phyloP scores from a whole-genome alignment of 2,797 vertebrate genomes.

The Spinus olivaceus region DNA sequence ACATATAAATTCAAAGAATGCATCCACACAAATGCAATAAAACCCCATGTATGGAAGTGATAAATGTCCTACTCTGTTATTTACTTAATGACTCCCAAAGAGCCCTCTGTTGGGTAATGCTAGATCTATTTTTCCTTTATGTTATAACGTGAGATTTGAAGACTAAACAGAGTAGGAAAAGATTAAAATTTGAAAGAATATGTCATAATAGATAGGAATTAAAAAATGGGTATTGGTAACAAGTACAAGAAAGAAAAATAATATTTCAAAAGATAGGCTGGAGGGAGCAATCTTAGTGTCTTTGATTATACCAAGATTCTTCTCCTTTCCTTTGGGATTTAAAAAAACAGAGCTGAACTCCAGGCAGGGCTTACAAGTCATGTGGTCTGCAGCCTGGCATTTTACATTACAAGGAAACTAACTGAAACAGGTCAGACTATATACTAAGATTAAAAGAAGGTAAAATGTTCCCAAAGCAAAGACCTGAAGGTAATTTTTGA shows the following conservation, averaged over 20 bases:
- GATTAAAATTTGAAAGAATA: not conserved
- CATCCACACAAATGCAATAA: not conserved
- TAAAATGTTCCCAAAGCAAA: not conserved
- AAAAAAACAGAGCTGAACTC: not conserved
- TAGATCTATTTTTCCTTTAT: not conserved
- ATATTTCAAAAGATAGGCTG: not conserved
- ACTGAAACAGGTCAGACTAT: not conserved
- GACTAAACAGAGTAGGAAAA: not conserved
- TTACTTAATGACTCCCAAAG: constrained; percentile 16
- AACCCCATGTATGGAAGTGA: not conserved
- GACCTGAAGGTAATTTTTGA: not conserved
- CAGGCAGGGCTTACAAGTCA: not conserved
- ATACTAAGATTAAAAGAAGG: not conserved
- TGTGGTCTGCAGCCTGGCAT: not conserved
- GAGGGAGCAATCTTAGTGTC: not conserved
- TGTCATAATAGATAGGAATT: not conserved
- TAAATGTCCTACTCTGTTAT: not conserved
- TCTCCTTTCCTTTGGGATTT: not conserved
- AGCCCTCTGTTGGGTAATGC: not conserved
- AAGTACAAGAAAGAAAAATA: not conserved
- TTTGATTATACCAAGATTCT: not conserved
- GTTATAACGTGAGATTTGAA: not conserved
- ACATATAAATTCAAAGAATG: not conserved
- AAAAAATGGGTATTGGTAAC: not conserved
- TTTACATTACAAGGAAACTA: not conserved